Evolutionary conservation across 30 jellyfish, hydroid and myxozoan species (phyloP).

Genomic region (Aurelia coerulea): DNA sequence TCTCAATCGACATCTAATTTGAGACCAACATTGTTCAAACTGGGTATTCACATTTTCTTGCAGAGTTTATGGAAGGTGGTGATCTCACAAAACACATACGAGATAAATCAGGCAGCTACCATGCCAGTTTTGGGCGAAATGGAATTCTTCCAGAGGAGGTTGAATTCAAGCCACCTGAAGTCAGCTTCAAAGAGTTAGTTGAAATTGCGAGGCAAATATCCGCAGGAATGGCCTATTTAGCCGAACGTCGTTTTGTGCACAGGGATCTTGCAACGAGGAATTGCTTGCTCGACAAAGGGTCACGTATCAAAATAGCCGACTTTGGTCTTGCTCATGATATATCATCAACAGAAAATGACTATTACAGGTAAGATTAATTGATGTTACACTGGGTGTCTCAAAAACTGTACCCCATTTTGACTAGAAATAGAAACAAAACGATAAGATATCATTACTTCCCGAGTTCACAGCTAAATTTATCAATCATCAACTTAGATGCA

Average conservation of each 20-base stretch:
- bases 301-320: conserved; percentile 71
- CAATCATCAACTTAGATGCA: too few relatives aligned
- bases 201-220: conserved; percentile 74
- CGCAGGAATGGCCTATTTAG: conserved; percentile 78
- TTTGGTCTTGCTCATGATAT: conserved; percentile 91
- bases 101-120: conserved; percentile 80
- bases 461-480: too few relatives aligned
- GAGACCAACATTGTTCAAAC: too few relatives aligned
- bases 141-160: conserved; percentile 81
- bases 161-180: conserved; percentile 77
- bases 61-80: conserved; percentile 85
- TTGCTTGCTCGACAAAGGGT: conserved; percentile 55
- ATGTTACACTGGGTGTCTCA: too few relatives aligned
- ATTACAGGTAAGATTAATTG: conserved; percentile 66
- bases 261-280: conserved; percentile 91
- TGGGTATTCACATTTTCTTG: not conserved
- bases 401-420: too few relatives aligned
- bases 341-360: conserved; percentile 69
- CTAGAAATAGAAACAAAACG: too few relatives aligned
- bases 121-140: conserved; percentile 81
- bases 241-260: conserved; percentile 74
- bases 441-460: too few relatives aligned
- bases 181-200: conserved; percentile 50
- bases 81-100: conserved; percentile 75
- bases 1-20: too few relatives aligned